These are phyloP conservation scores for Leptoteleia sp. DNA, from an alignment of 1,140 invertebrate species.

Conservation along the genomic window DNA sequence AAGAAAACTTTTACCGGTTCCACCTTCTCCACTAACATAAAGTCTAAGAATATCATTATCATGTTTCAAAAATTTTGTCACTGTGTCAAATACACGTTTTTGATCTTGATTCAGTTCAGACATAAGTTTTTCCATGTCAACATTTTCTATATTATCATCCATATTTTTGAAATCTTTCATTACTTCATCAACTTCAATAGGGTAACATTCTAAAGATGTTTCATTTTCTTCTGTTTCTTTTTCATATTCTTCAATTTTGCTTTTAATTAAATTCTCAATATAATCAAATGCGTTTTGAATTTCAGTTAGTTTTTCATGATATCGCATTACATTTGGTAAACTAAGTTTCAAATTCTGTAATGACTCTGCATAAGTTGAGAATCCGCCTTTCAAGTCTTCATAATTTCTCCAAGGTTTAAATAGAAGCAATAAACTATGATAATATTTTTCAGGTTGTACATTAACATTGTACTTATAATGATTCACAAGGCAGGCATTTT, in stretches of 20 bases:
- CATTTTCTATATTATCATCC: conserved; percentile 22
- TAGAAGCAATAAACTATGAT: conserved; percentile 64
- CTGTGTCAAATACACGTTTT: conserved; percentile 56
- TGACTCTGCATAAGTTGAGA: conserved; percentile 64
- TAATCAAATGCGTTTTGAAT: conserved; percentile 56
- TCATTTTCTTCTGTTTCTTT: conserved; percentile 16
- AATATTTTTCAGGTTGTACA: conserved; percentile 68
- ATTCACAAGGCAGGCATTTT: conserved; percentile 59
- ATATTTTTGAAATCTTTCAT: conserved; percentile 60
- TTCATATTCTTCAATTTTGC: conserved; percentile 47
- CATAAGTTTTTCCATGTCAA: conserved; percentile 47
- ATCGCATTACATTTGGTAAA: conserved; percentile 54
- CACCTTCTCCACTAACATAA: conserved; percentile 47
- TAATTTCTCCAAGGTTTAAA: conserved; percentile 68
- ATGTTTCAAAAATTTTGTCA: conserved; percentile 15
- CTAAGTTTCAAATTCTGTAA: conserved; percentile 40
- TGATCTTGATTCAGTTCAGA: conserved; percentile 61
- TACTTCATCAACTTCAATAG: conserved; percentile 55
- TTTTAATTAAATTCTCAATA: conserved; percentile 49
- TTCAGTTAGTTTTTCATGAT: conserved; percentile 65
- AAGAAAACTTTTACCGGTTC: conserved; percentile 59
- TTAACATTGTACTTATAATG: too few relatives aligned
- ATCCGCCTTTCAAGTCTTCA: conserved; percentile 57
- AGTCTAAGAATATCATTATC: conserved; percentile 24
- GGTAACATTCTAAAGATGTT: conserved; percentile 23